Evolutionary conservation across 2,113 vertebrate species (phyloP), one percentile per base, ranked within the genome.

Genomic region (Archocentrus centrarchus): DNA sequence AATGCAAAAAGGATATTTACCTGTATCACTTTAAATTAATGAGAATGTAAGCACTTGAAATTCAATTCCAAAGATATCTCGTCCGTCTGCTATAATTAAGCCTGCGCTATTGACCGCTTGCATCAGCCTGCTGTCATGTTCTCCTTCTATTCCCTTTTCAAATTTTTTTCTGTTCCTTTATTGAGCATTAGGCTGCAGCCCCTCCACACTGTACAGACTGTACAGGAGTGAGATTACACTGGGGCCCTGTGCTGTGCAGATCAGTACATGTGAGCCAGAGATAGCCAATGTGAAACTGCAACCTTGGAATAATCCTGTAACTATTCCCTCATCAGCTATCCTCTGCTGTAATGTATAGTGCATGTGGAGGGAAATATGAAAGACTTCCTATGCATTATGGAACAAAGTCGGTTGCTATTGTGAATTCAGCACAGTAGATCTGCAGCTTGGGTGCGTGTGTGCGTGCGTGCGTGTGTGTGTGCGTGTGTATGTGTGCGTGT

Each of bases 1-100:
- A 90, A 90, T 83, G 75, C 82, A 91, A 86, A 85, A 85, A 88
- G 80, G 80, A 84, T 91, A 92, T 91, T 89, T 91, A 86, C 86
- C 80, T 66, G 80, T 64, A 90, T 88, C 58, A 57, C 83, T 87
- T 88, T 61, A 91, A 91, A 91, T 89, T 62, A 92, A 91, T 88
- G 77, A 84, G 83, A 77, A 59, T 37, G 32, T 61, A 75, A 85
- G 80, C 59, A 77, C 81, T 84, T 91, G 60, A 77, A 87, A 83
- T 86, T 90, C 62, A 78, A 60, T 88, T 78, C 50, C 70, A 77
- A 59, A 77, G 59, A 87, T 85, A 77, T 90, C 92, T 88, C 59
- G 80, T 88, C 66, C 35, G 60, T 86, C 84, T 86, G 78, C 81
- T 79, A 83, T 76, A 81, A 89, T 87, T 88, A 85, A 77, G 75